Base-by-base conservation (phyloP, 53 echinoderm and acorn worm species). In the Arbacia lixula region DNA sequence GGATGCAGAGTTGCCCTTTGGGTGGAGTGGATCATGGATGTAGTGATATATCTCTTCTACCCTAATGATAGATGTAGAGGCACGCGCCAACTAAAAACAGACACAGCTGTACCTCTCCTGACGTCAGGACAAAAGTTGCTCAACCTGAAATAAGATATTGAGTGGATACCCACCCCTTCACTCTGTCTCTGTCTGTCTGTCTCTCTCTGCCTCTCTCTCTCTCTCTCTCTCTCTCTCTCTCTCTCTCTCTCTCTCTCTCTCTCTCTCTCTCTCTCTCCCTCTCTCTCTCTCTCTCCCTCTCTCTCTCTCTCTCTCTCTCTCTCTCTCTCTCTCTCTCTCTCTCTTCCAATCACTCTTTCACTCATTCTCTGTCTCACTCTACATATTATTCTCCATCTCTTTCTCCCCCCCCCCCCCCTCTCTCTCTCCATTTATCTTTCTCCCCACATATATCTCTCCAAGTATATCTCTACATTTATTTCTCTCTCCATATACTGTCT, bases 31-130 rank as follows among this genome's bases (percentile, higher is more conserved):
- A n/a, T n/a, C n/a, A n/a, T n/a, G n/a, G n/a, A n/a, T n/a, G n/a
- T n/a, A n/a, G n/a, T n/a, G n/a, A n/a, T n/a, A n/a, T n/a, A n/a
- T n/a, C n/a, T n/a, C n/a, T n/a, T n/a, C n/a, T n/a, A n/a, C n/a
- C n/a, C n/a, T n/a, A n/a, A n/a, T n/a, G n/a, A n/a, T 69, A 19
- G 69, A 42, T 42, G 43, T 69, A 29, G 26, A 43, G 69, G 69
- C 69, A 69, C 42, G 69, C 43, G 10, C 16, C 42, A 41, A 69
- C 43, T 69, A 69, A 27, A 69, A 69, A 69, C 69, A 43, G 42
- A 39, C 69, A 69, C 69, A 69, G 69, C 69, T 69, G 69, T 69
- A 27, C 69, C 69, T 26, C 69, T 27, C 69, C 27, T 69, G 69
- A 69, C 69, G 69, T 69, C 69, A 69, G 29, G 9, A 25, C 8